Evolutionary conservation across 1,140 invertebrate genomes (phyloP).

Genomic region (Helicoverpa zea): DNA sequence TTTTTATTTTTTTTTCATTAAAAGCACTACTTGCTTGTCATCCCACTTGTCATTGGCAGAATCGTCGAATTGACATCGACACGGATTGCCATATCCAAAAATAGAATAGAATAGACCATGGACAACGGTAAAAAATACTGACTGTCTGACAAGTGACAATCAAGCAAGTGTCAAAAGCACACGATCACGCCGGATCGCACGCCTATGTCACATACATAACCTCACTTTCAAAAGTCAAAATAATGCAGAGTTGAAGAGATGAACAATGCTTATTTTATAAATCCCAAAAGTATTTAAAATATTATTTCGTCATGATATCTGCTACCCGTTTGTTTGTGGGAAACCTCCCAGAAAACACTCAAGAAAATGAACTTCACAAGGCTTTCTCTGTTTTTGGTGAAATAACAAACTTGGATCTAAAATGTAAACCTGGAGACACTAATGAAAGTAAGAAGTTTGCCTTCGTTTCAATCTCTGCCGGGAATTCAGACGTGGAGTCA

Average conservation of each 20-base stretch:
- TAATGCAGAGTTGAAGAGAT: constrained; percentile 8
- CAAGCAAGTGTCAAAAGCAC: background rate
- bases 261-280: background rate
- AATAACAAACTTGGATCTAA: constrained; percentile 76
- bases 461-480: constrained; percentile 72
- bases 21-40: too few relatives aligned
- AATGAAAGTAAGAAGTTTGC: constrained; percentile 76
- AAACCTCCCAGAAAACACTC: constrained; percentile 71
- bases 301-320: constrained; percentile 56
- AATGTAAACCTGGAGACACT: constrained; percentile 67
- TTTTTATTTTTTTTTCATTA: too few relatives aligned
- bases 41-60: too few relatives aligned
- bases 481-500: constrained; percentile 73
- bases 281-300: constrained; percentile 7
- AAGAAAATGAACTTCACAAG: constrained; percentile 62
- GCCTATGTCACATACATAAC: background rate
- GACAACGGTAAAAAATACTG: too few relatives aligned
- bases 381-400: constrained; percentile 76
- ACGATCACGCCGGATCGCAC: background rate
- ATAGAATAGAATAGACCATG: too few relatives aligned
- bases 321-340: constrained; percentile 77
- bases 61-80: too few relatives aligned
- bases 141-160: background rate
- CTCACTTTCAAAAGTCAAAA: constrained; percentile 18
- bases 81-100: too few relatives aligned